Base-by-base conservation (phyloP, 2,888 invertebrate species). In the Diabrotica balteata region DNA sequence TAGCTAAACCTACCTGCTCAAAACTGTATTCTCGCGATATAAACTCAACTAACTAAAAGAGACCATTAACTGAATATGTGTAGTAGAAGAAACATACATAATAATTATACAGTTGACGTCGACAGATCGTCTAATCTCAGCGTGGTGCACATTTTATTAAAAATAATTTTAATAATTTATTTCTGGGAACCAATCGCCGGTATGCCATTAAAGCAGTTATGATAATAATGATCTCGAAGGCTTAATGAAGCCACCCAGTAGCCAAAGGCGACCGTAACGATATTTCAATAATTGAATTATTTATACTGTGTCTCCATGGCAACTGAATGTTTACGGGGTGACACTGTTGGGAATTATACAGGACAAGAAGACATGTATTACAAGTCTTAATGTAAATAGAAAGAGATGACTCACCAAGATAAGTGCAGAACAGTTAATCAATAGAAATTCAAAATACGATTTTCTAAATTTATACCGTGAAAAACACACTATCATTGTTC, bases 221-320 rank as follows among this genome's bases (percentile, higher is more conserved):
- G 67, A 63, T 63, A 68, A 69, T 73, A 68, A 75, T 74, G 72
- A 74, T 74, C 75, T 74, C 75, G 73, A 73, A 74, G 73, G 73
- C 76, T 74, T 80, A 80, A 82, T 80, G 80, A 81, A 82, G 80
- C 83, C 83, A 82, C 83, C 83, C 83, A 82, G 77, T 65, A 67
- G 70, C 67, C 63, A 11, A 67, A 59, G 60, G 59, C 63, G 63
- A 78, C 78, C 78, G 79, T 80, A 80, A 77, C 78, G 78, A 77
- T 77, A 81, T 81, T 81, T 81, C 80, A 81, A 82, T 82, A 82
- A 82, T 80, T 82, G 82, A 83, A 83, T 83, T 83, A 82, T 82
- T 82, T 83, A 83, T 82, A 76, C 75, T 71, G 72, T 66, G 73
- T 75, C 74, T 61, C 64, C 53, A 50, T 59, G 61, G 57, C 45